These are phyloP conservation scores for Grammomys surdaster DNA, from an alignment of 2,113 vertebrate species.

Conservation along the genomic window DNA sequence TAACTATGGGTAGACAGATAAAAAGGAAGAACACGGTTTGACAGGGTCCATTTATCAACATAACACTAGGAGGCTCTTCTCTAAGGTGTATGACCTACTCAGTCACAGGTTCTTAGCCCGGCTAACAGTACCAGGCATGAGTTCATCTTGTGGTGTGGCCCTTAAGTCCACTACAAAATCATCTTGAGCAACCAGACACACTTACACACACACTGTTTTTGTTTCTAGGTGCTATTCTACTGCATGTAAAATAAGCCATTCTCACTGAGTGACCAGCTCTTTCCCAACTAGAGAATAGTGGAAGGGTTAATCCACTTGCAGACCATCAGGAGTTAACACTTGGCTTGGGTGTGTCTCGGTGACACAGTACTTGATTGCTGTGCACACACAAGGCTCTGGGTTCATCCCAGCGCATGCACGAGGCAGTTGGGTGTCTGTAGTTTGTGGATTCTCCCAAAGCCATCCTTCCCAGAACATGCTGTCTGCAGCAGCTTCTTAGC, in stretches of 20 bases:
- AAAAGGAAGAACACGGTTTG: background rate
- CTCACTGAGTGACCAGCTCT: constrained; percentile 16
- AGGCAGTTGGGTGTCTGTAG: background rate
- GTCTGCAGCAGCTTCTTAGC: background rate
- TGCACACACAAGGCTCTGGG: background rate
- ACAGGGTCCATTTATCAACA: too few species aligned
- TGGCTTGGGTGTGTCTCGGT: background rate
- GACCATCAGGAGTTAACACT: constrained; percentile 26
- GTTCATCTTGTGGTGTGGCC: background rate
- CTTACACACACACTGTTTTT: background rate
- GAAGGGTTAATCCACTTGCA: background rate
- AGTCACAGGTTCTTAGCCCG: background rate
- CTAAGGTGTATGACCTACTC: background rate
- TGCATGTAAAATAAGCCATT: background rate
- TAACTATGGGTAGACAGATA: background rate
- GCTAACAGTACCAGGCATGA: background rate
- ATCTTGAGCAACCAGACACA: constrained; percentile 14
- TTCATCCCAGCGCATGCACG: background rate
- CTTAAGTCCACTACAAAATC: background rate
- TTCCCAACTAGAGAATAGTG: constrained; percentile 28
- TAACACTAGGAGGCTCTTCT: background rate
- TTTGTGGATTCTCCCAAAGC: background rate
- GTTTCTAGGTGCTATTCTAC: background rate
- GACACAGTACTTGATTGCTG: background rate
- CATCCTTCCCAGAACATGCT: background rate